Percentiles rank a stretch among this genome's conserved stretches.
phyloP scores from a whole-genome alignment of 2,888 invertebrate species.

The Microctonus aethiopoides region DNA sequence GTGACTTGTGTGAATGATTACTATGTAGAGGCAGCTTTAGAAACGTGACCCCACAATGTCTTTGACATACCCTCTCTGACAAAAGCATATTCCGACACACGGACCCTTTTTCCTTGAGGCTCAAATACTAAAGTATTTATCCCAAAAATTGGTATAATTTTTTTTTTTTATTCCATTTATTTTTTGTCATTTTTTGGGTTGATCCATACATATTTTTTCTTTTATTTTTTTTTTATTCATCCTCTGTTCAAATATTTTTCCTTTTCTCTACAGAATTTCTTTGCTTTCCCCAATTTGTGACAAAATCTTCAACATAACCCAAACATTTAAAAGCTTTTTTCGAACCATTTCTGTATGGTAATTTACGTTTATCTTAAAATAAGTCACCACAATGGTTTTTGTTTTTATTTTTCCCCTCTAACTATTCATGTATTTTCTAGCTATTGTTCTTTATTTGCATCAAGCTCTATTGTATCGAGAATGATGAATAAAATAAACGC shows the following conservation, averaged over 20 bases:
- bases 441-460: neutral
- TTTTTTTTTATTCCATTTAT: neutral
- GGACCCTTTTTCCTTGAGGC: neutral
- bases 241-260: neutral
- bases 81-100: neutral
- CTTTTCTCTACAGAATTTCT: neutral
- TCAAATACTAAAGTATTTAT: neutral
- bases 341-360: neutral
- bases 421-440: neutral
- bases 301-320: neutral
- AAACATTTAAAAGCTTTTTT: neutral
- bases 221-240: neutral
- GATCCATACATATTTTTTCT: neutral
- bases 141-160: neutral
- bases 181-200: neutral
- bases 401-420: neutral
- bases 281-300: neutral
- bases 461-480: neutral
- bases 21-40: neutral
- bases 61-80: neutral
- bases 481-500: too few relatives aligned
- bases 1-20: neutral
- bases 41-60: neutral
- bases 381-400: constrained; percentile 21
- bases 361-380: constrained; percentile 11